Evolutionary conservation across 2,888 invertebrate species (phyloP), one percentile per base, ranked within the genome.

Genomic region (Andrena dorsata): DNA sequence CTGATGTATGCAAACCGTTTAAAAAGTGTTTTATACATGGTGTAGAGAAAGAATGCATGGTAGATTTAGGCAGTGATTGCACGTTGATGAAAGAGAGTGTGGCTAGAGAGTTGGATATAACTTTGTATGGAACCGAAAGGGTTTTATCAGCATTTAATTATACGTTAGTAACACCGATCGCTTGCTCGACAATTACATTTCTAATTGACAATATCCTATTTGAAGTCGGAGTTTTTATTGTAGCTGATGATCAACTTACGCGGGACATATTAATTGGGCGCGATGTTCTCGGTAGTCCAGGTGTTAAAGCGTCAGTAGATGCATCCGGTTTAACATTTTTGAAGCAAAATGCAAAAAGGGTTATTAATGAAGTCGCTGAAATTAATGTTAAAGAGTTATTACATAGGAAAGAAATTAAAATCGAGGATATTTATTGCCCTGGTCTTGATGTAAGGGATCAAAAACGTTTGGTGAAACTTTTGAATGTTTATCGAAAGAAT

Each of bases 61-160:
- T 88, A 0, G 85, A 89, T 77, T 58, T 87, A 28, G 87, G 85
- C 0, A 85, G 84, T 56, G 86, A 85, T 30, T 86, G 86, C 32
- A 51, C 51, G 51, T n/a, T 51, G 20, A 51, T 51, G 20, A n/a
- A 20, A 51, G 51, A 51, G 20, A 51, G 51, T 51, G 51, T 51
- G 20, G 51, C 51, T 86, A 87, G 1, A 32, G 83, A 20, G 80
- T 87, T 13, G 65, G 79, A 47, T 82, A 85, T n/a, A 76, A 58
- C 61, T n/a, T 56, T 82, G 1, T 63, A 77, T 58, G n/a, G 41
- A 16, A 83, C 84, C 1, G n/a, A 65, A 1, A 72, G 80, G 66
- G 77, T 61, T 0, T 63, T 85, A 7, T 63, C 73, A 0, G 85
- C 75, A 20, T 86, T 88, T 68, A 83, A 86, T 76, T 66, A 76